Evolutionary conservation across 2,113 vertebrate species (phyloP).

Genomic region (Crotalus helleri): DNA sequence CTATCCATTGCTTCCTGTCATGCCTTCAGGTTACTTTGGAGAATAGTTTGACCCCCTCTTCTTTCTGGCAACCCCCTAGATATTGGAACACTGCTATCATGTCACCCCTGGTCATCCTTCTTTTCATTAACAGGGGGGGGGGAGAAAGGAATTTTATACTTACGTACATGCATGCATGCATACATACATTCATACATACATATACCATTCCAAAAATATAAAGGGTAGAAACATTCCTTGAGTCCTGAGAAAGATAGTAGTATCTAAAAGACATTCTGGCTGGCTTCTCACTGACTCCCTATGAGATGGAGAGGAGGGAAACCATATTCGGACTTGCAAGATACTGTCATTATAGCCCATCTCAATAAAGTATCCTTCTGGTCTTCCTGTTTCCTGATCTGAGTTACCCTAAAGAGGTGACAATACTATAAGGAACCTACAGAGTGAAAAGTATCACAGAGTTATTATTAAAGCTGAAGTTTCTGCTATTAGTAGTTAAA

Average conservation of each 20-base stretch:
- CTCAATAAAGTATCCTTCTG: not conserved
- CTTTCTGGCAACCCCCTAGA: no score
- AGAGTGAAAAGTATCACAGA: slow-evolving; percentile 21
- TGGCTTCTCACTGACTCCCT: not conserved
- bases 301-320: not conserved
- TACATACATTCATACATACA: no score
- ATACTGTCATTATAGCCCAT: not conserved
- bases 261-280: not conserved
- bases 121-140: no score
- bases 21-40: no score
- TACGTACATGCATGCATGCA: no score
- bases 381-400: not conserved
- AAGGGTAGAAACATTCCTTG: not conserved
- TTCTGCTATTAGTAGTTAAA: slow-evolving; percentile 19
- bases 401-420: not conserved
- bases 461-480: slow-evolving; percentile 26
- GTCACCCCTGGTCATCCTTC: no score
- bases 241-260: not conserved
- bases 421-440: not conserved
- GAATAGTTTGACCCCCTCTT: no score
- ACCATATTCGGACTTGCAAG: not conserved
- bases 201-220: not conserved
- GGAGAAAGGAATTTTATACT: no score
- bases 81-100: no score
- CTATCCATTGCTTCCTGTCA: no score